Evolutionary conservation across 2,888 invertebrate species (phyloP).

Genomic region (Stenurella melanura): DNA sequence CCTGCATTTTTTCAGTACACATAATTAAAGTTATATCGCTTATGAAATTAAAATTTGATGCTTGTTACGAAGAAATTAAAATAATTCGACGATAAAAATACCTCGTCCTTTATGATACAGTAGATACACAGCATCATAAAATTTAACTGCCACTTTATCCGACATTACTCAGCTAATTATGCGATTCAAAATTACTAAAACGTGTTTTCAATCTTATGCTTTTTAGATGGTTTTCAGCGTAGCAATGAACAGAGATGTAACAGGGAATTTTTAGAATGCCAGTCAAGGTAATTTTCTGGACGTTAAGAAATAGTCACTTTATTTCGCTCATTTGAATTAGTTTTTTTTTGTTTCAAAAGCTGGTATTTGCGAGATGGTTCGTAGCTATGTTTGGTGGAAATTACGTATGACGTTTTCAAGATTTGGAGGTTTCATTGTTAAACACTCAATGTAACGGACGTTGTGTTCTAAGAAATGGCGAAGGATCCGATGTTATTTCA

Average conservation of each 20-base stretch:
- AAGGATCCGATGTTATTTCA: too few species aligned
- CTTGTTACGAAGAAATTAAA: conserved; percentile 9
- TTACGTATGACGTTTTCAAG: too few species aligned
- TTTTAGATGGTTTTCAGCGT: conserved; percentile 8
- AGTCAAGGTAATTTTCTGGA: background rate
- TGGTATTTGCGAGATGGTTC: too few species aligned
- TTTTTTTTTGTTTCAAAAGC: too few species aligned
- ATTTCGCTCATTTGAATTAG: too few species aligned
- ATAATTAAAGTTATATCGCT: background rate
- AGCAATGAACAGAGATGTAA: background rate
- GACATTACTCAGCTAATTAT: background rate
- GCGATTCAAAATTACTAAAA: conserved; percentile 23
- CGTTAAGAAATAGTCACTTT: too few species aligned
- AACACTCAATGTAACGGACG: too few species aligned
- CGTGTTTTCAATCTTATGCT: conserved; percentile 17
- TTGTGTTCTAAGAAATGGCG: too few species aligned
- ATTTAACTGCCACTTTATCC: conserved; percentile 28
- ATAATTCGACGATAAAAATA: conserved; percentile 33
- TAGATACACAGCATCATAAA: conserved; percentile 27
- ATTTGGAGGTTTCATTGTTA: too few species aligned
- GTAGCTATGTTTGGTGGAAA: too few species aligned
- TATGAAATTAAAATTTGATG: conserved; percentile 1
- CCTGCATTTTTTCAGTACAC: too few species aligned
- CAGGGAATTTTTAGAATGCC: background rate
- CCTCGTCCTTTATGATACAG: conserved; percentile 24